Evolutionary conservation across 2,113 vertebrate species (phyloP).

Genomic region (Orycteropus afer): DNA sequence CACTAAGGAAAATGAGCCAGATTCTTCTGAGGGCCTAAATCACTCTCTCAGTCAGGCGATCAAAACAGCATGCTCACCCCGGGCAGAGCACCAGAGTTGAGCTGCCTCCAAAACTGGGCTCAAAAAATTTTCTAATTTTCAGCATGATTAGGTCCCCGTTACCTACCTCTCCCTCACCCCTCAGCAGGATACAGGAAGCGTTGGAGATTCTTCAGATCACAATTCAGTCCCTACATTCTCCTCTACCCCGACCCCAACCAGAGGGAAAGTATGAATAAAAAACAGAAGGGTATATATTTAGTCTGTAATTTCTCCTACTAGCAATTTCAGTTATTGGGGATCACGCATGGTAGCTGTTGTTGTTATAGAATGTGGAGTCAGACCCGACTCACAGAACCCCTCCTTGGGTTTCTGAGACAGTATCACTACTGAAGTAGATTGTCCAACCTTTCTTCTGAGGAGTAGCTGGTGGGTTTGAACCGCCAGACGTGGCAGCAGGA

Average conservation of each 20-base stretch:
- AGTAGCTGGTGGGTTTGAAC: too few relatives aligned
- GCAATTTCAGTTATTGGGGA: not conserved
- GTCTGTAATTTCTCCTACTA: not conserved
- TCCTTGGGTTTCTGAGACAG: too few relatives aligned
- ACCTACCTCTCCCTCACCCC: not conserved
- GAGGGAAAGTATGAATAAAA: not conserved
- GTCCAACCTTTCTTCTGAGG: too few relatives aligned
- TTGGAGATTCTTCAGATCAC: not conserved
- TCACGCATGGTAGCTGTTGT: fast-evolving
- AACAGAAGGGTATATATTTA: not conserved
- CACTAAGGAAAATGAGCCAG: slow-evolving; percentile 59
- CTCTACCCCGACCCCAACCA: not conserved
- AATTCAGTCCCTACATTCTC: not conserved
- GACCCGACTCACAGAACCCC: too few relatives aligned
- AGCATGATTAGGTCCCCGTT: not conserved
- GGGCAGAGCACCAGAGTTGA: slow-evolving; percentile 37
- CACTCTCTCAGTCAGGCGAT: slow-evolving; percentile 21
- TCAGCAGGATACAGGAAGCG: not conserved
- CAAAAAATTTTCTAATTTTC: slow-evolving; percentile 28
- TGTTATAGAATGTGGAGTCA: too few relatives aligned
- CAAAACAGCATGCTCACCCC: slow-evolving; percentile 50
- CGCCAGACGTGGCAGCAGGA: too few relatives aligned
- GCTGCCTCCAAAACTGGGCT: slow-evolving; percentile 14
- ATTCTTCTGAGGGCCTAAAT: slow-evolving; percentile 73
- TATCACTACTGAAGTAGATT: too few relatives aligned